These are phyloP conservation scores for Blastomussa wellsi DNA, from an alignment of 92 coral and sea anemone genomes.

Conservation along the genomic window DNA sequence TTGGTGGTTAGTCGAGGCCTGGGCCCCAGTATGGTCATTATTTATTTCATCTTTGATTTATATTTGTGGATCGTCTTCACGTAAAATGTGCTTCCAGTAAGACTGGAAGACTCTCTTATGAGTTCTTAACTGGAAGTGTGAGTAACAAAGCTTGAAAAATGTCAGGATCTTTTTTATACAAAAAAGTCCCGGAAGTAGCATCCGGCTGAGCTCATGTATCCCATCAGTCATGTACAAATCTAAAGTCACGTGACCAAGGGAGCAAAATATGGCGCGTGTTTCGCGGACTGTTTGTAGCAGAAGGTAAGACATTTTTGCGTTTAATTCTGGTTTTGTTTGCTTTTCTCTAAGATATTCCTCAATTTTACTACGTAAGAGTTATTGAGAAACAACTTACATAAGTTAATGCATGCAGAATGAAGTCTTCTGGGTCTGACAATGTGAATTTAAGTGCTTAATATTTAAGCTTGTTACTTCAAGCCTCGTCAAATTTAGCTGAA, in stretches of 20 bases:
- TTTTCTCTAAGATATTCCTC: neutral
- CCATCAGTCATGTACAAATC: neutral
- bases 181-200: neutral
- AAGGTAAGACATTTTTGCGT: neutral
- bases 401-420: neutral
- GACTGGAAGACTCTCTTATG: too few relatives aligned
- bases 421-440: neutral
- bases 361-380: neutral
- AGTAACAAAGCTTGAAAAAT: too few relatives aligned
- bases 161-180: too few relatives aligned
- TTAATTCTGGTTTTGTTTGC: neutral
- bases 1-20: too few relatives aligned
- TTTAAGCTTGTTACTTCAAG: too few relatives aligned
- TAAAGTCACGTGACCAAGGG: neutral
- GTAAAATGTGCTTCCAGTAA: too few relatives aligned
- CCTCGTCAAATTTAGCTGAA: too few relatives aligned
- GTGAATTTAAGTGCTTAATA: neutral
- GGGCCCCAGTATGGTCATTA: too few relatives aligned
- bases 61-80: neutral
- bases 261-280: neutral
- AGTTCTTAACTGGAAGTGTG: too few relatives aligned
- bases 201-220: neutral
- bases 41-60: neutral
- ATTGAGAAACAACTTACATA: neutral
- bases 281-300: neutral